Evolutionary conservation across 2,797 vertebrate genomes (phyloP), one percentile per base, ranked within the genome.

Genomic region (Gobionotothen gibberifrons): DNA sequence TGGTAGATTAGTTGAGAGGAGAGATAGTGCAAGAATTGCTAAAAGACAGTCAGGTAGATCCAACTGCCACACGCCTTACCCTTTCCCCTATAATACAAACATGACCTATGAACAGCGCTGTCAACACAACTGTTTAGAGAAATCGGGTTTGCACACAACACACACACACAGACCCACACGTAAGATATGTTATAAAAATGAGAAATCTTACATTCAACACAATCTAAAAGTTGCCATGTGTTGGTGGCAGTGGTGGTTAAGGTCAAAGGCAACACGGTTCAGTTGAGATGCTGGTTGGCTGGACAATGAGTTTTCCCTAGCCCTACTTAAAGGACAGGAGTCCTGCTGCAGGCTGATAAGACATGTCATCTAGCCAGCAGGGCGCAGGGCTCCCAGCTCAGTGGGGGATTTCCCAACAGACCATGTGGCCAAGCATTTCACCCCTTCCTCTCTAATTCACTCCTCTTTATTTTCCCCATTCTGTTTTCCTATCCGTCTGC

Each of bases 311-410:
- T 90, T 91, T 84, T 89, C 85, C 87, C 81, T 21, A 80, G 87
- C 87, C 86, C 89, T 85, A 84, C 84, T 92, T 89, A 83, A 91
- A 93, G 93, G 94, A 93, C 89, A 92, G 87, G 87, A 91, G 89
- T 91, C 90, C 94, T 94, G 93, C 90, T 84, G 88, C 88, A 72
- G 78, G 88, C 82, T 90, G 94, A 95, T 94, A 94, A 94, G 93
- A 91, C 90, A 86, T 92, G 92, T 93, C 91, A 93, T 93, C 91
- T 89, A 64, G 78, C 86, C 88, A 84, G 90, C 86, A 76, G 87
- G 87, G 85, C 69, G 61, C 81, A 83, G 76, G 78, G 84, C 87
- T 87, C 75, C 86, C 76, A 76, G 88, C 90, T 85, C 90, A 87
- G 87, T 60, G 83, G 90, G 91, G 88, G 88, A 92, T 92, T 91